Conservation (phyloP, 2,797 vertebrate genomes). For the Babyrousa celebensis region DNA sequence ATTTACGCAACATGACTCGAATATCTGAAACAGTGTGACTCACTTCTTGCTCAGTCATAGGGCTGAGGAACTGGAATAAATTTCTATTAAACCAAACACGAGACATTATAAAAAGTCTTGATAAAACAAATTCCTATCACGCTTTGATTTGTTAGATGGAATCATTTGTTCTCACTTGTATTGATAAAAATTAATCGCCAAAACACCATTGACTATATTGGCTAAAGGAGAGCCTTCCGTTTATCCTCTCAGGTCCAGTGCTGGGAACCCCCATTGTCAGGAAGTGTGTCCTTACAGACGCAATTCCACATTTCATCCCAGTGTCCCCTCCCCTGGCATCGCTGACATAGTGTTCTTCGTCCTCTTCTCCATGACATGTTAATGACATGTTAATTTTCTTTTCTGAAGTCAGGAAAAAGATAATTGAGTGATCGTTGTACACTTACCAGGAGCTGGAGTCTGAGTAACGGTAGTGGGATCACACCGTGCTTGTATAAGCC, state of each 20-base stretch:
- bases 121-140: conserved; percentile 5
- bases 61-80: neutral
- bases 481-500: neutral
- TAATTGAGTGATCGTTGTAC: neutral
- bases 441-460: neutral
- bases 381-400: neutral
- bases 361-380: neutral
- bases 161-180: neutral
- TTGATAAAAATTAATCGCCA: neutral
- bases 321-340: neutral
- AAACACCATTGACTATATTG: neutral
- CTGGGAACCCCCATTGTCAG: neutral
- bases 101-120: neutral
- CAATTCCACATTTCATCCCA: neutral
- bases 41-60: conserved; percentile 17
- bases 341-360: neutral
- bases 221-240: neutral
- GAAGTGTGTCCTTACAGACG: neutral
- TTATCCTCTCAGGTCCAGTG: neutral
- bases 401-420: neutral
- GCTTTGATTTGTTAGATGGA: neutral
- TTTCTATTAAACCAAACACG: conserved; percentile 14
- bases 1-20: conserved; percentile 52
- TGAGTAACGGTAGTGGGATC: neutral
- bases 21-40: conserved; percentile 67